A percentile compares a stretch with the other conserved stretches of the same genome.
phyloP scores from a whole-genome alignment of 2,113 vertebrate species.

The Grallaria varia region DNA sequence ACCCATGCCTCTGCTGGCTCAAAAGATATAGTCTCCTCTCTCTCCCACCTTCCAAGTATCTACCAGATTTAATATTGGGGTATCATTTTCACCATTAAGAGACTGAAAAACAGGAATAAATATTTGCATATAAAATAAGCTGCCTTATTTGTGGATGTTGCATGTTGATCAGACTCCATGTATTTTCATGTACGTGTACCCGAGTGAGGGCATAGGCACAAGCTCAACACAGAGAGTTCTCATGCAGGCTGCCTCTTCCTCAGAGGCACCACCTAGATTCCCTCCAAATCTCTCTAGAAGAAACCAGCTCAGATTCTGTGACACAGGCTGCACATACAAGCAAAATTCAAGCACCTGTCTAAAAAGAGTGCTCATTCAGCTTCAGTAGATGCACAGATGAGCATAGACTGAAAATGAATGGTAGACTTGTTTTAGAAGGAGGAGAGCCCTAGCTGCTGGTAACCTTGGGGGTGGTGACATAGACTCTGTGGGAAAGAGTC shows the following conservation, averaged over 20 bases:
- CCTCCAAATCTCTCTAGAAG: neutral
- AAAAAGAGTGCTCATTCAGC: neutral
- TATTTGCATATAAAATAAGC: neutral
- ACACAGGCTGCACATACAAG: neutral
- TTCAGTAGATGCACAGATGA: accelerated
- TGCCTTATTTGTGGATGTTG: neutral
- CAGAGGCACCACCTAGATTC: neutral
- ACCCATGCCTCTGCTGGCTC: neutral
- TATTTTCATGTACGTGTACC: neutral
- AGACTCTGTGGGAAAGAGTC: neutral
- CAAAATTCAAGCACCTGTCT: neutral
- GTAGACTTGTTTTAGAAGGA: neutral
- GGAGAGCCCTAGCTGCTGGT: neutral
- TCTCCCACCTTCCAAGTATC: neutral
- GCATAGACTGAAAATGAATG: neutral
- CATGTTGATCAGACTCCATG: neutral
- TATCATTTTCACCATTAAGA: neutral
- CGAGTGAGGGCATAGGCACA: neutral
- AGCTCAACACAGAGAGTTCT: neutral
- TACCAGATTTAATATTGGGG: neutral
- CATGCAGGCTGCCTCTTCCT: neutral
- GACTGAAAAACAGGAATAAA: neutral
- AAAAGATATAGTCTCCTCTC: neutral
- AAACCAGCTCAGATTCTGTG: neutral
- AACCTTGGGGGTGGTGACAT: no score